phyloP scores from a whole-genome alignment of 2,113 vertebrate species.

The Burhinus bistriatus region DNA sequence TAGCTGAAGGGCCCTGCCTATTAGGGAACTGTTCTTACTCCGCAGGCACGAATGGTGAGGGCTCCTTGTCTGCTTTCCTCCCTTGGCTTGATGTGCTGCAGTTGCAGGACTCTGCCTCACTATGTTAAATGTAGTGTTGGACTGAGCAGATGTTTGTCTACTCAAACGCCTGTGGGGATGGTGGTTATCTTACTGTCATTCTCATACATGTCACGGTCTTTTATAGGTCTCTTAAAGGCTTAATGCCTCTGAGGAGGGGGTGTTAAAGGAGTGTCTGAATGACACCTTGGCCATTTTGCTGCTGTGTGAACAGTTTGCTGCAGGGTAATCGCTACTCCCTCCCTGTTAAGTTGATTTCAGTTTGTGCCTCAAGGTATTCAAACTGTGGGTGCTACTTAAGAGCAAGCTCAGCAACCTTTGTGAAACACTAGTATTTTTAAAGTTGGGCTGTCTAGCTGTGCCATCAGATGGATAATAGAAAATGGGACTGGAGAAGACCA shows the following conservation, averaged over 20 bases:
- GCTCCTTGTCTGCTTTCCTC: background rate
- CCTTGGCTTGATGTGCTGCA: background rate
- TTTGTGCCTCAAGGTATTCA: background rate
- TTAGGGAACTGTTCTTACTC: background rate
- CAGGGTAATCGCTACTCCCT: background rate
- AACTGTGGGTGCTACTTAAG: background rate
- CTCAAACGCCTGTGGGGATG: background rate
- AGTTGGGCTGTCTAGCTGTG: background rate
- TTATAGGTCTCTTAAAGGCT: background rate
- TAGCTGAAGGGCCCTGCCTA: background rate
- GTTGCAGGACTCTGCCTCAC: background rate
- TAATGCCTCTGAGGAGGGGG: background rate
- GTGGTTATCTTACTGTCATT: background rate
- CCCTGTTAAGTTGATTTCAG: background rate
- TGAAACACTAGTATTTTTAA: background rate
- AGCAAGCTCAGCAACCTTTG: background rate
- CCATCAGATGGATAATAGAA: background rate
- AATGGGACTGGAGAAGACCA: background rate
- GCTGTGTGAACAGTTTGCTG: background rate
- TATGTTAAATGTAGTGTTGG: background rate
- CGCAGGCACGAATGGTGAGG: rapidly evolving
- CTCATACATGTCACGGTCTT: background rate
- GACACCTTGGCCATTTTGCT: background rate
- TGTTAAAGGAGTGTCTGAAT: background rate
- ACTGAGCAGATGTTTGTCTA: background rate